phyloP scores from a whole-genome alignment of 2,888 invertebrate species.

The Lasioglossum pauxillum region DNA sequence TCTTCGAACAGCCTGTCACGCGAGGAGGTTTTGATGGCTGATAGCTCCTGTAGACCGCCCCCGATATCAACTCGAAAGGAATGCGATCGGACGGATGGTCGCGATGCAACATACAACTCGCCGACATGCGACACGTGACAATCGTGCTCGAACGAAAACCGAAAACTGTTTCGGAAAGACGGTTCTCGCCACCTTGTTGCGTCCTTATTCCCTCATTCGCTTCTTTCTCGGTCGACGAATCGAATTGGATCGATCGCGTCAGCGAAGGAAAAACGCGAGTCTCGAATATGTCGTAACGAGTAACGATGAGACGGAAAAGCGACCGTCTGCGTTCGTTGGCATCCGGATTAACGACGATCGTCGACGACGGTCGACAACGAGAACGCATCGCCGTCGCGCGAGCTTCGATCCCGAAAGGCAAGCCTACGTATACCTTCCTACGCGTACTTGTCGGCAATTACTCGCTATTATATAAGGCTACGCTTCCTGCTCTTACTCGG shows the following conservation, averaged over 20 bases:
- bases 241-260: not conserved
- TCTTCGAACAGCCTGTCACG: not conserved
- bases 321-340: not conserved
- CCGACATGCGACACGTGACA: not conserved
- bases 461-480: slow-evolving; percentile 64
- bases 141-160: slow-evolving; percentile 27
- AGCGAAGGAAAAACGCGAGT: not conserved
- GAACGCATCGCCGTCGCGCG: not conserved
- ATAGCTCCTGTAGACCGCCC: not conserved
- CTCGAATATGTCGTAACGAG: not conserved
- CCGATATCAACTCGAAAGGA: slow-evolving; percentile 29
- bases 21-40: not conserved
- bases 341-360: not conserved
- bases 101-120: not conserved
- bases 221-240: not conserved
- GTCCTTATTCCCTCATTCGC: not conserved
- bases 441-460: slow-evolving; percentile 54
- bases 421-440: slow-evolving; percentile 32
- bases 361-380: not conserved
- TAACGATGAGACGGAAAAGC: not conserved
- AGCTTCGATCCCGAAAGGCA: slow-evolving; percentile 11
- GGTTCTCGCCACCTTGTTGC: slow-evolving; percentile 1
- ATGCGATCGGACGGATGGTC: slow-evolving; percentile 21
- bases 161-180: not conserved
- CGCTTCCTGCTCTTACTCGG: slow-evolving; percentile 68